Conservation (phyloP, 2,888 invertebrate genomes). For the Operophtera brumata region DNA sequence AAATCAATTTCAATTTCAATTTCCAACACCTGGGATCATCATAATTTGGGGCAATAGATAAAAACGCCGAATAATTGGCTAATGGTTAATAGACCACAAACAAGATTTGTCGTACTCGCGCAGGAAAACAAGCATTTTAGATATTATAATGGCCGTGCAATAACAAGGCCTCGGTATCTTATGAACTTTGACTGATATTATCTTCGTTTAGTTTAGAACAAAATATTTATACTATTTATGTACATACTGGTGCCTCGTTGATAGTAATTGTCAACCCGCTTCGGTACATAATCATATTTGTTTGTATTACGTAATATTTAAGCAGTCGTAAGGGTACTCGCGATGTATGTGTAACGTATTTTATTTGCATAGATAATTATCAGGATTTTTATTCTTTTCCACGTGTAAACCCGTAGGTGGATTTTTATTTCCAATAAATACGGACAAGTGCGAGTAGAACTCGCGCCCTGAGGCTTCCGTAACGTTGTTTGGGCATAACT, state of each 20-base stretch:
- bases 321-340: neutral
- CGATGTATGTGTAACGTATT: slow-evolving; percentile 6
- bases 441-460: too few species aligned
- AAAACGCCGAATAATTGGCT: neutral
- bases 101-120: slow-evolving; percentile 9
- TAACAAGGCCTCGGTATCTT: slow-evolving; percentile 55
- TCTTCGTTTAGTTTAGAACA: slow-evolving; percentile 51
- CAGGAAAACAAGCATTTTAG: slow-evolving; percentile 25
- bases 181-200: slow-evolving; percentile 66
- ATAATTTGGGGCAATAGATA: too few species aligned
- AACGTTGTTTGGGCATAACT: too few species aligned
- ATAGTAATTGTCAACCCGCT: slow-evolving; percentile 50
- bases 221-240: slow-evolving; percentile 59
- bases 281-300: slow-evolving; percentile 30
- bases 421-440: too few species aligned
- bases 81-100: slow-evolving; percentile 9
- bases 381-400: neutral
- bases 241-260: slow-evolving; percentile 38
- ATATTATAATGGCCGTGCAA: slow-evolving; percentile 45
- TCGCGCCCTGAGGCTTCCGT: too few species aligned
- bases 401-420: too few species aligned
- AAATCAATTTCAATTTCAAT: too few species aligned
- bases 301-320: slow-evolving; percentile 47
- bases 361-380: slow-evolving; percentile 15
- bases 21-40: too few species aligned